These are phyloP conservation scores for Cheilosia grossa DNA, from an alignment of 2,888 invertebrate species.

Conservation along the genomic window DNA sequence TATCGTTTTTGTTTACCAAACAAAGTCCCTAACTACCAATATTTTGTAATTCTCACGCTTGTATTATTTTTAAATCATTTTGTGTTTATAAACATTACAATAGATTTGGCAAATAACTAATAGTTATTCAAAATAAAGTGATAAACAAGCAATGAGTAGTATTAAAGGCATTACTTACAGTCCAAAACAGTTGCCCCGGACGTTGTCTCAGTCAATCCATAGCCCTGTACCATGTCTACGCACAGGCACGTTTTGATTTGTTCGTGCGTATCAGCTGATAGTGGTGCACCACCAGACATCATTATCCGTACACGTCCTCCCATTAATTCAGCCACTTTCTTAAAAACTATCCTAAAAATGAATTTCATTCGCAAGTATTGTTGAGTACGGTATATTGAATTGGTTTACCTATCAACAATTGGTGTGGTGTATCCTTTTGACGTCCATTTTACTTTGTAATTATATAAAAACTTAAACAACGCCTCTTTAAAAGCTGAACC, in stretches of 20 bases:
- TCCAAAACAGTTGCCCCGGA: slow-evolving; percentile 96
- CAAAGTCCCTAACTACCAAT: too few relatives aligned
- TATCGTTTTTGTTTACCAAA: too few relatives aligned
- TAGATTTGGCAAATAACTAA: too few relatives aligned
- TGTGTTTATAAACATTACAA: too few relatives aligned
- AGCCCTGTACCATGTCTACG: slow-evolving; percentile 95
- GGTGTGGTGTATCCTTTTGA: slow-evolving; percentile 93
- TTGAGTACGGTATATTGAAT: neutral
- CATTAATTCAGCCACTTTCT: slow-evolving; percentile 86
- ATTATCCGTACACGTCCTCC: slow-evolving; percentile 95
- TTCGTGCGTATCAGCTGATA: slow-evolving; percentile 97
- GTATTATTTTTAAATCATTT: too few relatives aligned
- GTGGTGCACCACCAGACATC: slow-evolving; percentile 97
- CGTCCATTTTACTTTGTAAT: slow-evolving; percentile 95
- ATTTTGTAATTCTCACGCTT: too few relatives aligned
- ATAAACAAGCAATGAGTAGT: neutral
- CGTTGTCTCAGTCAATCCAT: slow-evolving; percentile 98
- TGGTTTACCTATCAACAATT: slow-evolving; percentile 86
- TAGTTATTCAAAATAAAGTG: too few relatives aligned
- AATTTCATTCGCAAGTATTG: neutral
- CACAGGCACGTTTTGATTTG: slow-evolving; percentile 96
- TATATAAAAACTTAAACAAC: slow-evolving; percentile 96
- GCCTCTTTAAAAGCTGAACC: slow-evolving; percentile 91
- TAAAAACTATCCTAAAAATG: slow-evolving; percentile 81
- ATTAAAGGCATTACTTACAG: slow-evolving; percentile 83